Evolutionary conservation across 2,797 vertebrate species (phyloP).

Genomic region (Siniperca undulata): DNA sequence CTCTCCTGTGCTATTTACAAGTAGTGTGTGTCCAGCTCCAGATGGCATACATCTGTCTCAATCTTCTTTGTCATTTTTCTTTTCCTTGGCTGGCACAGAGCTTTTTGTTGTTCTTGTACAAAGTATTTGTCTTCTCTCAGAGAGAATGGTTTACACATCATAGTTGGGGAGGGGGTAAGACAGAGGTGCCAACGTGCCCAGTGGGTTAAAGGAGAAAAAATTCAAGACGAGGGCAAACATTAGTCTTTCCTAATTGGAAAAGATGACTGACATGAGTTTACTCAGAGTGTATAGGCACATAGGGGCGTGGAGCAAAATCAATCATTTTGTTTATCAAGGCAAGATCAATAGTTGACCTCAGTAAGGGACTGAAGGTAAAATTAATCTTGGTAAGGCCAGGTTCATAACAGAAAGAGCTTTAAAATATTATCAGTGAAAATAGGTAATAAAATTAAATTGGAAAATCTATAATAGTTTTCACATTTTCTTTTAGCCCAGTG

Average conservation of each 20-base stretch:
- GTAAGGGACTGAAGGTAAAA: constrained; percentile 58
- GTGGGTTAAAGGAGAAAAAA: constrained; percentile 64
- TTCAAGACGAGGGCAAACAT: constrained; percentile 45
- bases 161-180: constrained; percentile 78
- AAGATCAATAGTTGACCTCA: constrained; percentile 71
- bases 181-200: constrained; percentile 86
- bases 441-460: constrained; percentile 49
- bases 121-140: constrained; percentile 77
- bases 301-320: constrained; percentile 72
- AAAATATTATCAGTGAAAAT: constrained; percentile 48
- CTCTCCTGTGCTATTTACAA: constrained; percentile 85
- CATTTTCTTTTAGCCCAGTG: constrained; percentile 73
- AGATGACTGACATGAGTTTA: constrained; percentile 44
- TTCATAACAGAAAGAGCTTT: constrained; percentile 60
- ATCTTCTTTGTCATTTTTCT: constrained; percentile 64
- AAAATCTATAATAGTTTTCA: constrained; percentile 47
- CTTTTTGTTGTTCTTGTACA: constrained; percentile 75
- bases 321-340: constrained; percentile 72
- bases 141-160: constrained; percentile 78
- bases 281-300: constrained; percentile 73
- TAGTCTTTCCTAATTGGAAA: constrained; percentile 41
- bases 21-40: constrained; percentile 78
- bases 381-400: constrained; percentile 72
- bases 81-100: constrained; percentile 80
- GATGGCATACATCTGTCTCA: constrained; percentile 63